phyloP scores from a whole-genome alignment of 2,113 vertebrate species.

The Entomyzon cyanotis region DNA sequence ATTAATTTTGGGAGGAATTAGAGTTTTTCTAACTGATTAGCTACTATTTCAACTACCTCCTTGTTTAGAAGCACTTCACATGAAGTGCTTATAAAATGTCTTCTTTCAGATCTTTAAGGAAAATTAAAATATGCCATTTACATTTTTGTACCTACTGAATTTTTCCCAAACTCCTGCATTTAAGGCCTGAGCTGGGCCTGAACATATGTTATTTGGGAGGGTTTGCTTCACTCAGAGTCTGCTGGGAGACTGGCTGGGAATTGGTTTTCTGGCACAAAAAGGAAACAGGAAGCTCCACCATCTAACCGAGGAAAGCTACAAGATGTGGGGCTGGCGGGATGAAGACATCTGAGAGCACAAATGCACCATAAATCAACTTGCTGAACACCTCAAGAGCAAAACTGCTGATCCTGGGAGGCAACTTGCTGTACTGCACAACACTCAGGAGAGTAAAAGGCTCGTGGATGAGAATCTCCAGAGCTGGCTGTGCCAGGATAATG shows the following conservation, averaged over 20 bases:
- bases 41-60: background rate
- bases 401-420: conserved; percentile 43
- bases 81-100: background rate
- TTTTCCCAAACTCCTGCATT: background rate
- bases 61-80: background rate
- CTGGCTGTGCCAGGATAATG: conserved; percentile 10
- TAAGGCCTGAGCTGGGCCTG: background rate
- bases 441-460: conserved; percentile 44
- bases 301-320: background rate
- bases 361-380: background rate
- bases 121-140: background rate
- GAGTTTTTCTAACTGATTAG: background rate
- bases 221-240: background rate
- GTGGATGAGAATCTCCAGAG: conserved; percentile 22
- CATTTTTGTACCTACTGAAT: background rate
- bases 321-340: background rate
- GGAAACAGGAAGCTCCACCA: background rate
- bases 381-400: conserved; percentile 49
- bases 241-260: background rate
- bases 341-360: background rate
- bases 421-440: background rate
- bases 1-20: background rate
- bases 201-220: background rate
- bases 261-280: background rate
- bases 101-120: background rate